phyloP scores from a whole-genome alignment of 2,888 invertebrate genomes.

The Lepidochitona cinerea region DNA sequence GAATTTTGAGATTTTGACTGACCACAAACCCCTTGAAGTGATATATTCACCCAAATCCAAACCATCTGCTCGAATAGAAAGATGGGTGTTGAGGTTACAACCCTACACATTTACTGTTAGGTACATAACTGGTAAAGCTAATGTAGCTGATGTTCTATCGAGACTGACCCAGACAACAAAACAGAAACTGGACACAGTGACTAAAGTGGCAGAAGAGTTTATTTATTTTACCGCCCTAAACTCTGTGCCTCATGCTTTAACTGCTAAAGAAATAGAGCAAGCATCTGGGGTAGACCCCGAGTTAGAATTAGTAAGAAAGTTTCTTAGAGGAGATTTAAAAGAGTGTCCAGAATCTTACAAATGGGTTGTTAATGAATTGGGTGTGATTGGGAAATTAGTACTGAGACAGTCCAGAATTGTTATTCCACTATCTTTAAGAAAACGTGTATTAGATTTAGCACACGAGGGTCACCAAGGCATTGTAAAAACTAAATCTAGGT shows the following conservation, averaged over 20 bases:
- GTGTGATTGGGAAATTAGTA: neutral
- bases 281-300: neutral
- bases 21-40: neutral
- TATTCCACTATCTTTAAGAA: neutral
- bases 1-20: neutral
- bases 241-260: neutral
- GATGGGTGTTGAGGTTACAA: neutral
- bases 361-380: neutral
- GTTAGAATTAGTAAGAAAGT: neutral
- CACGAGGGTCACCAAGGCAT: neutral
- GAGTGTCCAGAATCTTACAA: neutral
- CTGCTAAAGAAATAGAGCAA: neutral
- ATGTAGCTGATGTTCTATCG: neutral
- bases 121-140: neutral
- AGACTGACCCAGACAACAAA: neutral
- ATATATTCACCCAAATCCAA: neutral
- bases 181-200: neutral
- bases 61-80: neutral
- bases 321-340: neutral
- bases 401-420: neutral
- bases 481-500: neutral
- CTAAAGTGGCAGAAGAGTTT: neutral
- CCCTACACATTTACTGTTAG: neutral
- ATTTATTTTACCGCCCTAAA: neutral
- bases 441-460: neutral